Base-by-base conservation (phyloP, 2,113 vertebrate genomes). In the Cygnus atratus region DNA sequence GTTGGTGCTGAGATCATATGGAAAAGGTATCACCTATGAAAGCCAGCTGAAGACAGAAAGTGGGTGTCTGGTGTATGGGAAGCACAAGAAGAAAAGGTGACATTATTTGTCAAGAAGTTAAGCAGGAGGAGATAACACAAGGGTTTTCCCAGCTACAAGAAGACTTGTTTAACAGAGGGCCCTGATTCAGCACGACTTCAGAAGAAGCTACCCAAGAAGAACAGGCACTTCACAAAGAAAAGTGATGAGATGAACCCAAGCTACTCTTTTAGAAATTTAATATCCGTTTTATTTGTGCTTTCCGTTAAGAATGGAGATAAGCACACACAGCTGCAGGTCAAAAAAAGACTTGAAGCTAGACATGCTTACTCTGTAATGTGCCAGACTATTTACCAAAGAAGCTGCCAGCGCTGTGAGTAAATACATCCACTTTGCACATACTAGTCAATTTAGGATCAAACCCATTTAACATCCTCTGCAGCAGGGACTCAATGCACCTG, bases 391-490 rank as follows among this genome's bases (percentile, higher is more conserved):
- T 95, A 89, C 80, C 1, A 9, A 73, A 83, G 91, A 82, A 89
- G 62, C 91, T 96, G 93, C 88, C 92, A 96, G 59, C 4, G 5
- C 73, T 89, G 74, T 76, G 80, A 91, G 70, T 83, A 95, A 93
- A 95, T 87, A 87, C 41, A 95, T 87, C 73, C 84, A 94, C 66
- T 96, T 87, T 91, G 80, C 62, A 92, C 66, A 76, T 66, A 73
- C 80, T 63, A 89, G 88, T 94, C 93, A 92, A 91, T 93, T 92
- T 91, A 93, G 71, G 88, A 93, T 94, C 81, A 95, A 96, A 89
- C 62, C 71, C 4, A 6, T 91, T 96, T 93, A 87, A 55, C 77
- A 62, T 63, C 80, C 46, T 79, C 74, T 79, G 70, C 80, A 91
- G 58, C 62, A 82, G 70, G 88, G 66, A 92, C 44, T 90, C 62